A percentile compares a stretch with the other conserved stretches of the same genome.
Conservation (phyloP, 2,113 vertebrate genomes). For the human (Homo sapiens) region GRCh38 chr3:82973501-82974000, state of each 20-base stretch:
- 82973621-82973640: conserved; percentile 41
- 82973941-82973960: neutral
- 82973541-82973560: conserved; percentile 66
- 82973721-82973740: conserved; percentile 57
- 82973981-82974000: conserved; percentile 76
- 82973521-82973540: conserved; percentile 74
- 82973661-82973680: neutral
- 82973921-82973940: conserved; percentile 55
- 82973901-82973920: conserved; percentile 57
- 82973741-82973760: conserved; percentile 67
- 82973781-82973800: conserved; percentile 65
- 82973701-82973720: conserved; percentile 67
- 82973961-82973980: neutral
- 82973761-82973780: conserved; percentile 60
- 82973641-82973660: conserved; percentile 2
- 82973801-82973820: neutral
- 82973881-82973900: conserved; percentile 62
- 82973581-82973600: conserved; percentile 69
- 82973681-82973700: conserved; percentile 69
- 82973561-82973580: conserved; percentile 69
- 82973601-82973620: conserved; percentile 65
- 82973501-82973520: conserved; percentile 79
- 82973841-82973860: neutral
- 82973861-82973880: neutral
- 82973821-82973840: conserved; percentile 12